Base-by-base conservation (phyloP, 2,888 invertebrate species). In the Gymnoscelis rufifasciata region DNA sequence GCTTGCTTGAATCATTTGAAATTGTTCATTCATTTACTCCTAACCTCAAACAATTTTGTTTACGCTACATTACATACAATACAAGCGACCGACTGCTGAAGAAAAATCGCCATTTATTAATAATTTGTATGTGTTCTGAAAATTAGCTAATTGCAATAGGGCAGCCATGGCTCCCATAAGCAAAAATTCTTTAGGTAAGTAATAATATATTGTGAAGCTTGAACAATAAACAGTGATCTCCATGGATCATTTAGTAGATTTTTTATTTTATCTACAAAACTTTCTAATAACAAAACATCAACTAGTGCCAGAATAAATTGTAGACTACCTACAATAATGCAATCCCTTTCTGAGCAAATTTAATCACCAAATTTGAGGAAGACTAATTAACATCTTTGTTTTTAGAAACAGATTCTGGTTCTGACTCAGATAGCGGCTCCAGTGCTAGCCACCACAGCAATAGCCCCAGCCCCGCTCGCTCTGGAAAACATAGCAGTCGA, bases 391-490 rank as follows among this genome's bases (percentile, higher is more conserved):
- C 4, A 33, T 15, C 13, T 28, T 27, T 15, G 14, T 45, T 44
- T 69, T 31, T 57, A 87, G 84, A 82, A 37, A 79, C 83, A 26
- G 88, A 88, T 49, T 87, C 88, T 0, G 88, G 88, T 0, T 84
- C 88, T 0, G 89, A 89, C 51, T 88, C 89, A 1, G 88, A 89
- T 28, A 88, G 87, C 58, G 86, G 68, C 0, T 87, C 88, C 0
- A 88, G 87, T 63, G 82, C 67, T 0, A 88, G 88, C 54, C 77
- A 60, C 43, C 78, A 62, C 43, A 88, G 87, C 51, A 81, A 80
- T 40, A 87, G 87, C 45, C 77, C 74, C 1, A 88, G 87, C 38
- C 86, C 87, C 1, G 78, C 78, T 4, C 79, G 73, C 0, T 74
- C 83, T 28, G 82, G 78, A 2, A 84, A 84, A 64, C 81, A 77